Base-by-base conservation (phyloP, 2,888 invertebrate genomes). In the Drosophila demipolita region DNA sequence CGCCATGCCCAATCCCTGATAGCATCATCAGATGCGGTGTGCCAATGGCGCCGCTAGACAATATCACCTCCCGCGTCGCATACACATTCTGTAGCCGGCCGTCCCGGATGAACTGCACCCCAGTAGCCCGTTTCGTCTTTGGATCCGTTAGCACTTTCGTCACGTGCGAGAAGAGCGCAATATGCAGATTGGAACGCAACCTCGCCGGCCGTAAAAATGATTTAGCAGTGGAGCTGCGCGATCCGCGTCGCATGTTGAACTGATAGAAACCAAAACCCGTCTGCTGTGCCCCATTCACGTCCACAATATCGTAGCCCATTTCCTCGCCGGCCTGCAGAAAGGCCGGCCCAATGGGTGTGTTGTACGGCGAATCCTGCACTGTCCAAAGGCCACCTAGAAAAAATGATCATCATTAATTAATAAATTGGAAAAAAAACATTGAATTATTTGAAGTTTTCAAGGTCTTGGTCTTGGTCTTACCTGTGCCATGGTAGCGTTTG, bases 11-110 rank as follows among this genome's bases (percentile, higher is more conserved):
- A 3, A 99, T 94, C 0, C 99, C 99, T 36, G 96, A 96, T 3
- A 99, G 94, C 97, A 99, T 96, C 66, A 99, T 94, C 12, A 99
- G 92, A 87, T 99, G 99, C 0, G 99, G 98, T 0, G 97, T 95
- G 78, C 96, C 98, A 71, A 99, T 96, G 0, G 99, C 96, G 0
- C 99, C 99, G 0, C 97, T 98, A 1, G 93, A 74, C 1, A 93
- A 69, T 33, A 93, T 91, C 0, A 93, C 93, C 73, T 93, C 93
- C 1, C 93, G 76, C 35, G 91, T 93, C 0, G 93, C 92, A 64
- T 91, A 93, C 1, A 91, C 93, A 38, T 89, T 90, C 66, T 92
- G 95, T 23, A 94, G 94, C 9, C 92, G 91, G 0, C 96, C 96
- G 49, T 94, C 93, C 75, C 96, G 95, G 36, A 97, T 94, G 82